A percentile compares a stretch with the other conserved stretches of the same genome.
Evolutionary conservation across 2,888 invertebrate species (phyloP).

Genomic region (Cephalotes varians): DNA sequence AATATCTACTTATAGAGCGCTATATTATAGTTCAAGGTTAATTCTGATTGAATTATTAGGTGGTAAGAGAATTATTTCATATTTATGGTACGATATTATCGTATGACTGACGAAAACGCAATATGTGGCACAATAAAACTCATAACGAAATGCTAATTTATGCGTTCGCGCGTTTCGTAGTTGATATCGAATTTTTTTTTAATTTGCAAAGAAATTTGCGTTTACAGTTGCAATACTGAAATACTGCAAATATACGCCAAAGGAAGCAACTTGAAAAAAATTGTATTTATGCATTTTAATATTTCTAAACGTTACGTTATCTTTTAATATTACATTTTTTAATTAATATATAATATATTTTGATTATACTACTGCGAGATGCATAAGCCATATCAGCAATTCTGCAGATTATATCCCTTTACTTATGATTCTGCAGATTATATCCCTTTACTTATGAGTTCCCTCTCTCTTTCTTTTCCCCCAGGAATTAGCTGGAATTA

Average conservation of each 20-base stretch:
- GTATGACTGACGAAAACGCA: conserved; percentile 6
- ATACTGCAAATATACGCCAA: background rate
- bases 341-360: background rate
- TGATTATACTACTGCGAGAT: conserved; percentile 7
- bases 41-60: conserved; percentile 35
- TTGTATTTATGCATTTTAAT: background rate
- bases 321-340: background rate
- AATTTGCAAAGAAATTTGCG: conserved; percentile 29
- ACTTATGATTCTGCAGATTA: conserved; percentile 22
- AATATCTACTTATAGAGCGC: background rate
- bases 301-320: background rate
- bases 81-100: conserved; percentile 42
- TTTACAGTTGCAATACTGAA: conserved; percentile 17
- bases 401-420: no score
- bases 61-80: conserved; percentile 28
- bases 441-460: background rate
- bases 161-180: conserved; percentile 38
- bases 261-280: background rate
- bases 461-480: background rate
- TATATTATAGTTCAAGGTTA: conserved; percentile 30
- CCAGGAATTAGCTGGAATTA: conserved; percentile 45
- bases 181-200: conserved; percentile 28
- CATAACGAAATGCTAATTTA: conserved; percentile 48
- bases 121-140: conserved; percentile 11
- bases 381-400: background rate